Percentiles rank a stretch among this genome's conserved stretches.
Conservation (phyloP, 2,113 vertebrate genomes). For the Lepidiolamprologus cunningtoni region DNA sequence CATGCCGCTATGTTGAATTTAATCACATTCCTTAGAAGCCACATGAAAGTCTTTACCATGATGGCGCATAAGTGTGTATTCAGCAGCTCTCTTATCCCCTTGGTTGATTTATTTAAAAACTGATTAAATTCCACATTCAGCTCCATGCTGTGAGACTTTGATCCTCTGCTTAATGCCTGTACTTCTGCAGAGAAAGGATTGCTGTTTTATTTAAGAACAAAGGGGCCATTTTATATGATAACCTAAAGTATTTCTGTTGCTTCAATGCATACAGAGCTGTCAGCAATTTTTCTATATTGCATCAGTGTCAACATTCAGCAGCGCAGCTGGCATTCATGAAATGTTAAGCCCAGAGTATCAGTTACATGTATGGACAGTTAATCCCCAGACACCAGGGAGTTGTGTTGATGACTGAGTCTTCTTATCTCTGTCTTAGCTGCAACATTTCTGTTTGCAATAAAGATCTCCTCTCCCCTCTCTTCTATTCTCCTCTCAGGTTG, state of each 20-base stretch:
- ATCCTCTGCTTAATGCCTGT: not conserved
- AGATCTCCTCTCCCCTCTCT: not conserved
- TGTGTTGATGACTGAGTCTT: conserved; percentile 5
- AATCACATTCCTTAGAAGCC: not conserved
- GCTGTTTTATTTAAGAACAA: conserved; percentile 12
- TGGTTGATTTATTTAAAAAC: not conserved
- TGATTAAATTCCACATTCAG: not conserved
- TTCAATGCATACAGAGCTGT: not conserved
- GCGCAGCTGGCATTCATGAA: conserved; percentile 18
- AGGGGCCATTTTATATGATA: not conserved
- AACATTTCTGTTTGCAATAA: not conserved
- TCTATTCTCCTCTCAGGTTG: conserved; percentile 73
- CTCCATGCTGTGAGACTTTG: not conserved
- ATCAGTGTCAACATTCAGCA: not conserved
- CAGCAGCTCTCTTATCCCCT: not conserved
- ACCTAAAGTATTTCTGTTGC: not conserved
- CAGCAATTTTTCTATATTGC: not conserved
- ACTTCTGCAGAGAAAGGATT: not conserved
- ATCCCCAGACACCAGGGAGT: conserved; percentile 15
- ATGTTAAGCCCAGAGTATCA: conserved; percentile 10
- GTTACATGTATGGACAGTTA: conserved; percentile 35
- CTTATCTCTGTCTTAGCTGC: not conserved
- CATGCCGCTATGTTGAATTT: not conserved
- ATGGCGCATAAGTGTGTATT: not conserved
- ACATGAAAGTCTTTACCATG: not conserved